A percentile compares a stretch with the other conserved stretches of the same genome.
These are phyloP conservation scores for Anguilla anguilla DNA, from an alignment of 2,797 vertebrate genomes.

Conservation along the genomic window DNA sequence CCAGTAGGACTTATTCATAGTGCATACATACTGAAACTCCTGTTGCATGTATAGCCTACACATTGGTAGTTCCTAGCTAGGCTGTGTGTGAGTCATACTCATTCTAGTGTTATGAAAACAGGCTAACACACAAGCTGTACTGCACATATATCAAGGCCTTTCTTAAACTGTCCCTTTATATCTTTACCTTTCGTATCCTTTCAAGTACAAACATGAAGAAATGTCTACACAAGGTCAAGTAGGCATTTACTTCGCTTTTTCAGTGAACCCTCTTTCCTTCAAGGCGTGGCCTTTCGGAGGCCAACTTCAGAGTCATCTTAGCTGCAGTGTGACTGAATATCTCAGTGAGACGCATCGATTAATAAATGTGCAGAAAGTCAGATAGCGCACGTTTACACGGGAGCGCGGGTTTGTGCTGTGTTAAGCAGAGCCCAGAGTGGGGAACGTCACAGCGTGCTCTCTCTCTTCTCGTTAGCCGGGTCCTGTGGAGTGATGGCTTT, in stretches of 20 bases:
- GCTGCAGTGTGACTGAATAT: not conserved
- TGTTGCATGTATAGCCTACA: not conserved
- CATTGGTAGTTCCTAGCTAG: not conserved
- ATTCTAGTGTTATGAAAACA: too few species aligned
- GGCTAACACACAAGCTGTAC: too few species aligned
- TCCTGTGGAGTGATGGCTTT: conserved; percentile 42
- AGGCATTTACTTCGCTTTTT: not conserved
- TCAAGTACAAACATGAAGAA: too few species aligned
- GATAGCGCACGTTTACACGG: not conserved
- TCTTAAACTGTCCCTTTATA: too few species aligned
- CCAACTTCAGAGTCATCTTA: not conserved
- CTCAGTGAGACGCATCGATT: not conserved
- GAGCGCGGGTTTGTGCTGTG: not conserved
- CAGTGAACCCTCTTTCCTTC: not conserved
- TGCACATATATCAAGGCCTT: too few species aligned
- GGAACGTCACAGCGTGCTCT: conserved; percentile 26
- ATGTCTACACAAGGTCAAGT: not conserved
- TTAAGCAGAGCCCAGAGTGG: not conserved
- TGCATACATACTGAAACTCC: not conserved
- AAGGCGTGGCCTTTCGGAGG: not conserved
- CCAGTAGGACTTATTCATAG: not conserved
- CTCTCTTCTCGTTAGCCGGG: conserved; percentile 50
- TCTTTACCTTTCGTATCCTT: too few species aligned
- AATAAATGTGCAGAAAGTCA: not conserved
- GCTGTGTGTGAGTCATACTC: not conserved